Base-by-base conservation (phyloP, 1,140 invertebrate genomes). In the Meteorus sp. region DNA sequence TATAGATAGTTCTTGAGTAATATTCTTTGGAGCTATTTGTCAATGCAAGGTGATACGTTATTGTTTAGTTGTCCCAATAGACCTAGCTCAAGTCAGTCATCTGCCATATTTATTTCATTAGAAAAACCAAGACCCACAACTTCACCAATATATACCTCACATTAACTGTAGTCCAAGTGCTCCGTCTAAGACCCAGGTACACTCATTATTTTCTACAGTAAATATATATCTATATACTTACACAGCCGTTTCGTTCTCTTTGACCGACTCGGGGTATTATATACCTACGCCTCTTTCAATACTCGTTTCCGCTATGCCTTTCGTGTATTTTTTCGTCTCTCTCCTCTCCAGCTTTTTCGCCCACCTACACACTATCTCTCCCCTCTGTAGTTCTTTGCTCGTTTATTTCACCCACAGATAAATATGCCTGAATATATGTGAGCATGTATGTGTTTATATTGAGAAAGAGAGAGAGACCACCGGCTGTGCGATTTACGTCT, bases 401-500 rank as follows among this genome's bases (percentile, higher is more conserved):
- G 13, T 23, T 25, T 43, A n/a, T 19, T 20, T 29, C 23, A 31
- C 45, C 29, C 45, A 23, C 0, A 48, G 45, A n/a, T n/a, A n/a
- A n/a, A n/a, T n/a, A n/a, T n/a, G n/a, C n/a, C n/a, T n/a, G n/a
- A n/a, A n/a, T n/a, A n/a, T n/a, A n/a, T n/a, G n/a, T n/a, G n/a
- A n/a, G n/a, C n/a, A n/a, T n/a, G n/a, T n/a, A n/a, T n/a, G n/a
- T n/a, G n/a, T n/a, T n/a, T n/a, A n/a, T n/a, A n/a, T n/a, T n/a
- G n/a, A n/a, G n/a, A n/a, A n/a, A n/a, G n/a, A n/a, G n/a, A n/a
- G n/a, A n/a, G n/a, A n/a, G n/a, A 48, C 45, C 45, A 31, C 45
- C 45, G 45, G 45, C 45, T 48, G 45, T 48, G 45, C 13, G 25
- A 27, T 48, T 48, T 48, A 48, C 45, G 25, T 48, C 31, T 48